Conservation (phyloP, 1,140 invertebrate species). For the Drosophila ohnishii region DNA sequence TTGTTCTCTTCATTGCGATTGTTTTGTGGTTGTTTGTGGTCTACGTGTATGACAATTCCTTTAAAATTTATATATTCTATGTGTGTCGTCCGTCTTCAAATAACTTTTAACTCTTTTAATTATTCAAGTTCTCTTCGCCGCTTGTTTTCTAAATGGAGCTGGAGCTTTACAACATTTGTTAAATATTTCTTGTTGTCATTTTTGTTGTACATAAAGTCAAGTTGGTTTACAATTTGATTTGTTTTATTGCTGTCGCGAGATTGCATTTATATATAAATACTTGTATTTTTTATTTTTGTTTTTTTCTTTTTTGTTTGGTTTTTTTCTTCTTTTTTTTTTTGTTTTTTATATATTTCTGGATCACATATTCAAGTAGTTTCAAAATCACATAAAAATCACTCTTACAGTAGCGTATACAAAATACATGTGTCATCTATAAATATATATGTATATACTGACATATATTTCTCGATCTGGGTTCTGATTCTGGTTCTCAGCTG, state of each 20-base stretch:
- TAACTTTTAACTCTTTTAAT: slow-evolving; percentile 5
- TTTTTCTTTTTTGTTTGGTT: slow-evolving; percentile 29
- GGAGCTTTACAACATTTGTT: slow-evolving; percentile 51
- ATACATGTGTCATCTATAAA: slow-evolving; percentile 66
- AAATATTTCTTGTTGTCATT: slow-evolving; percentile 22
- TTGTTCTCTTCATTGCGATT: slow-evolving; percentile 21
- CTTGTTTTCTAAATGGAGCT: slow-evolving; percentile 73
- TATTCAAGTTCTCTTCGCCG: slow-evolving; percentile 17
- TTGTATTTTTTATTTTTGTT: slow-evolving; percentile 42
- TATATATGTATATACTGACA: slow-evolving; percentile 54
- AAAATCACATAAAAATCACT: slow-evolving; percentile 82
- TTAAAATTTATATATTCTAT: slow-evolving; percentile 23
- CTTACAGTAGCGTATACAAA: slow-evolving; percentile 82
- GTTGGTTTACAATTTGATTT: slow-evolving; percentile 53
- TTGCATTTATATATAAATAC: slow-evolving; percentile 62
- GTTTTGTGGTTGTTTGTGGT: slow-evolving; percentile 25
- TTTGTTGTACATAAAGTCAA: slow-evolving; percentile 65
- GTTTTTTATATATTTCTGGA: slow-evolving; percentile 69
- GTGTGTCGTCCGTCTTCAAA: slow-evolving; percentile 26
- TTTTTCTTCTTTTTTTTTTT: slow-evolving; percentile 23
- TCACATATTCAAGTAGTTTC: slow-evolving; percentile 82
- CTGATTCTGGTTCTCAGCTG: slow-evolving; percentile 38
- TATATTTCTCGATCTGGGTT: slow-evolving; percentile 53
- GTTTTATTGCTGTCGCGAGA: slow-evolving; percentile 55
- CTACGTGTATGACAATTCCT: slow-evolving; percentile 33